These are phyloP conservation scores for Thripadectes ignobilis DNA, from an alignment of 2,797 vertebrate species.

Conservation along the genomic window DNA sequence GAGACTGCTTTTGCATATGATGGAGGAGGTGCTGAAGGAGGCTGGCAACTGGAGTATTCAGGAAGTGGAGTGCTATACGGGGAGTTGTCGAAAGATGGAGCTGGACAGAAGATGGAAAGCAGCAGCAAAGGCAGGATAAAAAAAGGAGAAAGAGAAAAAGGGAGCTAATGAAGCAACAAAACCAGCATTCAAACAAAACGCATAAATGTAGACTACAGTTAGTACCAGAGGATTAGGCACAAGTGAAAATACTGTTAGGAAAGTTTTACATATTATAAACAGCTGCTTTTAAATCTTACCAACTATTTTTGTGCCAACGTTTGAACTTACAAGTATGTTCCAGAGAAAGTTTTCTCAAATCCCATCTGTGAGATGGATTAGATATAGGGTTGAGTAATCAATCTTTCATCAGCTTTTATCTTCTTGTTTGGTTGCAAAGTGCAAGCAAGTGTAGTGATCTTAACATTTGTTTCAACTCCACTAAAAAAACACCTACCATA, in stretches of 20 bases:
- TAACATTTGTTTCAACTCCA: background rate
- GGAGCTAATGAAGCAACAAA: constrained; percentile 97
- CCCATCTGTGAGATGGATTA: constrained; percentile 18
- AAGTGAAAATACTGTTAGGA: constrained; percentile 66
- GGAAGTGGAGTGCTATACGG: constrained; percentile 87
- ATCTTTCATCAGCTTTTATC: constrained; percentile 12
- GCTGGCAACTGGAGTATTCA: constrained; percentile 85
- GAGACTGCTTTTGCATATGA: constrained; percentile 86
- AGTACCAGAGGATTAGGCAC: constrained; percentile 82
- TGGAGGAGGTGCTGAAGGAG: constrained; percentile 83
- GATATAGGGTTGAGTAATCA: background rate
- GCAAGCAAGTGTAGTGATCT: constrained; percentile 48
- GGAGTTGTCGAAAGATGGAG: constrained; percentile 90
- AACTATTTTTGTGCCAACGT: constrained; percentile 54
- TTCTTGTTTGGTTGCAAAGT: constrained; percentile 29
- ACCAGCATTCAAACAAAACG: constrained; percentile 87
- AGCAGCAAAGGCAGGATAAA: constrained; percentile 86
- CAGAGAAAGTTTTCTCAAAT: constrained; percentile 20
- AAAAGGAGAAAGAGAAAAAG: constrained; percentile 87
- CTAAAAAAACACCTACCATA: background rate
- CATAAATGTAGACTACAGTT: constrained; percentile 81
- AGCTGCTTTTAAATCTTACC: constrained; percentile 47
- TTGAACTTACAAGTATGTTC: constrained; percentile 7
- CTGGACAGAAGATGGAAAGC: constrained; percentile 83
- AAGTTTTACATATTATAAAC: constrained; percentile 60